These are phyloP conservation scores for Anthoscopus minutus DNA, from an alignment of 2,113 vertebrate species.

Conservation along the genomic window DNA sequence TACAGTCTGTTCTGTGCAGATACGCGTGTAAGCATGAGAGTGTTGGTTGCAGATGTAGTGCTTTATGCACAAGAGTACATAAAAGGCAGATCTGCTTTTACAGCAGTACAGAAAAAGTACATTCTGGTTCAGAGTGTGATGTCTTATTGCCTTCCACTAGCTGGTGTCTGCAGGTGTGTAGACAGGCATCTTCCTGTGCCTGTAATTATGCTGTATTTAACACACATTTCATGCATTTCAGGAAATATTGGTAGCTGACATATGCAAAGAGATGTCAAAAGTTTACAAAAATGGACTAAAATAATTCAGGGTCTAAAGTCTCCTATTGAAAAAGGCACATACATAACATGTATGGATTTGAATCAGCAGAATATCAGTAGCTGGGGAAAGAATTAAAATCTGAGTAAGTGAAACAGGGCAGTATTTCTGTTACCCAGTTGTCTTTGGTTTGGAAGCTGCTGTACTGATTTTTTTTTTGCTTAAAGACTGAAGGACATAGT, in stretches of 20 bases:
- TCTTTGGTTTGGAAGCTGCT: neutral
- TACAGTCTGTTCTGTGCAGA: neutral
- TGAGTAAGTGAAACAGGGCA: neutral
- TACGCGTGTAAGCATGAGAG: rapidly evolving
- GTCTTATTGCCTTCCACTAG: neutral
- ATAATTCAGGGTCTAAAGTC: neutral
- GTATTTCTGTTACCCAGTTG: neutral
- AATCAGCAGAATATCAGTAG: neutral
- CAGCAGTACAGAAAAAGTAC: neutral
- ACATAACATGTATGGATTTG: neutral
- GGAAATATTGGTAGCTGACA: neutral
- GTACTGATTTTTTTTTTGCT: neutral
- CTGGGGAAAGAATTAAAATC: neutral
- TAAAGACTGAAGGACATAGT: neutral
- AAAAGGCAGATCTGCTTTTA: neutral
- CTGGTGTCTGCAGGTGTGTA: neutral
- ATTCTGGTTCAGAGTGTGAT: neutral
- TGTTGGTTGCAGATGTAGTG: neutral
- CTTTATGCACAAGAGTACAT: neutral
- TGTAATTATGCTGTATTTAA: neutral
- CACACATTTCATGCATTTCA: rapidly evolving
- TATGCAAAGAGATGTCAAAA: neutral
- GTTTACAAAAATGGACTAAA: neutral
- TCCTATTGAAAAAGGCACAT: neutral
- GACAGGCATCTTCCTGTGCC: neutral